These are phyloP conservation scores for Pomacea canaliculata DNA, from an alignment of 2,888 invertebrate genomes.

Conservation along the genomic window DNA sequence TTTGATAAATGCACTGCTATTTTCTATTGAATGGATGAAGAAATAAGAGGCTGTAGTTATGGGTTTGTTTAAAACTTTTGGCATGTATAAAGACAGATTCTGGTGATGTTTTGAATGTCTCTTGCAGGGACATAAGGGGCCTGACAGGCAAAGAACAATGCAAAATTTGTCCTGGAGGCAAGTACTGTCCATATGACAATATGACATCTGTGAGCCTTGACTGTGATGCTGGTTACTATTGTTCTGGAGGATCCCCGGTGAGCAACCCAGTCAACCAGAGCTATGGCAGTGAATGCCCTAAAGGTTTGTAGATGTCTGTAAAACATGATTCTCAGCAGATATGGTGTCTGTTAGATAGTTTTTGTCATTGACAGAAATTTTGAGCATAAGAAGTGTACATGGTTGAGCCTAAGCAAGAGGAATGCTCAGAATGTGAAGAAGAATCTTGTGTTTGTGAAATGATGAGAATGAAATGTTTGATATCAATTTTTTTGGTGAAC, in stretches of 20 bases:
- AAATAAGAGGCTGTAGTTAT: no score
- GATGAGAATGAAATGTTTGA: no score
- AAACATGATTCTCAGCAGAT: not conserved
- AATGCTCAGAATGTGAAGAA: no score
- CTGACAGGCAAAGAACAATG: conserved; percentile 19
- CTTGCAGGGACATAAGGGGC: conserved; percentile 11
- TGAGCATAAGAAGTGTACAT: no score
- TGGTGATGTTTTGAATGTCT: not conserved
- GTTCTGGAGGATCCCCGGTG: conserved; percentile 53
- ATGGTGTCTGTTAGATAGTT: not conserved
- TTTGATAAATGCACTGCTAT: no score
- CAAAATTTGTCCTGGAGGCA: conserved; percentile 52
- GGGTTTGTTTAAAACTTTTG: no score
- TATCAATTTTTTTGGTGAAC: not conserved
- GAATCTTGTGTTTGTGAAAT: no score
- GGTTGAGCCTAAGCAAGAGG: no score
- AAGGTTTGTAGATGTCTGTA: conserved; percentile 44
- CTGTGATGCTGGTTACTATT: conserved; percentile 63
- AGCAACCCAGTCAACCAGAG: conserved; percentile 55
- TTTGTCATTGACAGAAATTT: no score
- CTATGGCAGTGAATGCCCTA: conserved; percentile 64
- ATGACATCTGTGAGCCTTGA: conserved; percentile 53
- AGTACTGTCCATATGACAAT: conserved; percentile 60
- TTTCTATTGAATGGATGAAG: no score
- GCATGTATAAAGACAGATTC: no score